phyloP scores from a whole-genome alignment of 2,888 invertebrate genomes.

The Platycheirus rosarum region DNA sequence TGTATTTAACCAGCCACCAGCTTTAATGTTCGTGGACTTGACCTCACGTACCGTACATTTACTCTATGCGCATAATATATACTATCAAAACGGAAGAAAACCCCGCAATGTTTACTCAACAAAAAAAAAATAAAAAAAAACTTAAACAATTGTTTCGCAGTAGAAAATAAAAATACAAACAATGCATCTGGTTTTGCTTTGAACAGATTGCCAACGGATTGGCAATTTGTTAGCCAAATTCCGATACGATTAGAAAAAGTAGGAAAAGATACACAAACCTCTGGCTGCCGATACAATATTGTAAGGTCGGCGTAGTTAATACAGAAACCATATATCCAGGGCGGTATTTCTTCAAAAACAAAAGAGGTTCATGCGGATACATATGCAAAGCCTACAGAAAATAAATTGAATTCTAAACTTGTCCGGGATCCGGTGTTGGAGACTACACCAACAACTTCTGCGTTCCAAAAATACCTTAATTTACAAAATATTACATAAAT shows the following conservation, averaged over 20 bases:
- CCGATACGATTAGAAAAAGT: constrained; percentile 53
- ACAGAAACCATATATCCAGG: neutral
- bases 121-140: too few relatives aligned
- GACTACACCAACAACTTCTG: constrained; percentile 13
- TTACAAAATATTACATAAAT: constrained; percentile 20
- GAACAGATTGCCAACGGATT: constrained; percentile 55
- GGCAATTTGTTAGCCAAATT: constrained; percentile 35
- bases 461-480: constrained; percentile 11
- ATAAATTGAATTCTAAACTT: neutral
- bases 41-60: constrained; percentile 49
- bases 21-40: constrained; percentile 1
- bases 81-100: constrained; percentile 45
- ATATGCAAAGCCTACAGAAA: neutral
- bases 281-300: neutral
- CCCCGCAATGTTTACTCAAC: constrained; percentile 1
- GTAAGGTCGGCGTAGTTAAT: neutral
- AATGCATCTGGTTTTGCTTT: constrained; percentile 65
- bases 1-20: neutral
- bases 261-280: constrained; percentile 1
- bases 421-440: neutral
- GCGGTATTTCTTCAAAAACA: too few relatives aligned
- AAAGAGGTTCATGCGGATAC: neutral
- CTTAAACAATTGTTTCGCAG: constrained; percentile 12
- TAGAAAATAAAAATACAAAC: constrained; percentile 12
- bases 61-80: neutral